Evolutionary conservation across 1,140 invertebrate genomes (phyloP).

Genomic region (Aphidius gifuensis): DNA sequence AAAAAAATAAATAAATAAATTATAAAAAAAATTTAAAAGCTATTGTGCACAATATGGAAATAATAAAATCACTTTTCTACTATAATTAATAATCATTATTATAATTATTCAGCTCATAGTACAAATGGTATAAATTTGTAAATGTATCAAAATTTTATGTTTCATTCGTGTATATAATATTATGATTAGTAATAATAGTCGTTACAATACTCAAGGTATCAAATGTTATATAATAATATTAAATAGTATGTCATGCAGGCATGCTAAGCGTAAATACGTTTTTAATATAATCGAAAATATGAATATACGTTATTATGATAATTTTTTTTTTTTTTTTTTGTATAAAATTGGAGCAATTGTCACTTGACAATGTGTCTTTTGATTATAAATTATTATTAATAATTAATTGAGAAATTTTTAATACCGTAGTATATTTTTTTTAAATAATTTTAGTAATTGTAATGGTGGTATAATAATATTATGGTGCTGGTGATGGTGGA

Average conservation of each 20-base stretch:
- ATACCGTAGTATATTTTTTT: too few species aligned
- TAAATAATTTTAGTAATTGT: too few species aligned
- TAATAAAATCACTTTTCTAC: constrained; percentile 8
- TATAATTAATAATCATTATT: constrained; percentile 7
- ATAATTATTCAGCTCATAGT: constrained; percentile 17
- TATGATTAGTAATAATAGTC: constrained; percentile 22
- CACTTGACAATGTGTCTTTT: too few species aligned
- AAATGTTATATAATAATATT: constrained; percentile 24
- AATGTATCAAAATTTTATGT: constrained; percentile 47
- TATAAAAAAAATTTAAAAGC: constrained; percentile 7
- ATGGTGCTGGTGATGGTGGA: constrained; percentile 50
- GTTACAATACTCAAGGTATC: background rate
- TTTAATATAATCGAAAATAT: constrained; percentile 4
- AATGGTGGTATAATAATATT: background rate
- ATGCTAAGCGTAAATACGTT: constrained; percentile 39
- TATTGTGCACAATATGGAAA: background rate
- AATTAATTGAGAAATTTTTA: too few species aligned
- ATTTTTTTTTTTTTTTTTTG: constrained; percentile 6
- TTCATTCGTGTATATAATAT: constrained; percentile 22
- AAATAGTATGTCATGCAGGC: constrained; percentile 36
- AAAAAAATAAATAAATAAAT: constrained; percentile 19
- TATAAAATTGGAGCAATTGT: background rate
- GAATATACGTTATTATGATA: background rate
- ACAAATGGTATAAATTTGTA: constrained; percentile 49
- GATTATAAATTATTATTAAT: too few species aligned